These are phyloP conservation scores for Stylophora pistillata DNA, from an alignment of 64 coral and sea anemone species.

Conservation along the genomic window DNA sequence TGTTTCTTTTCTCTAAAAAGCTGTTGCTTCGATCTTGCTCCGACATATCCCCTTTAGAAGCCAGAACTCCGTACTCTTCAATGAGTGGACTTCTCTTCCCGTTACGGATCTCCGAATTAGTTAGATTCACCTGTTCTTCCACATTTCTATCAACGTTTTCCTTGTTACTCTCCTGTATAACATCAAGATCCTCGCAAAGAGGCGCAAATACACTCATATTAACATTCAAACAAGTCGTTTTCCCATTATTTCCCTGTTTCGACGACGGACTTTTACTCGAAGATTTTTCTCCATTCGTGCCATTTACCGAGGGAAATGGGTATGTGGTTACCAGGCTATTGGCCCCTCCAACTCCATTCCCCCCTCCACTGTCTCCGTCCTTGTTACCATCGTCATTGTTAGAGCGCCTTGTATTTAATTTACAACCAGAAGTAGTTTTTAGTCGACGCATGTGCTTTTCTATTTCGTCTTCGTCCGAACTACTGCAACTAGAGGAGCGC, in stretches of 20 bases:
- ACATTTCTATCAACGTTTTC: constrained; percentile 70
- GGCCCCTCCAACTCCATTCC: constrained; percentile 48
- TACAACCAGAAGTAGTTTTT: constrained; percentile 79
- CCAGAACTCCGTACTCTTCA: constrained; percentile 14
- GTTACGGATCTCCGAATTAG: background rate
- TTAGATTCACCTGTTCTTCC: background rate
- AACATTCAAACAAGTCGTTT: constrained; percentile 45
- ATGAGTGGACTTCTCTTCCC: constrained; percentile 24
- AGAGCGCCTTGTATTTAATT: constrained; percentile 60
- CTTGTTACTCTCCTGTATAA: constrained; percentile 81
- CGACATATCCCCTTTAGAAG: background rate
- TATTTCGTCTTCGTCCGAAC: constrained; percentile 97
- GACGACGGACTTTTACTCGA: constrained; percentile 35
- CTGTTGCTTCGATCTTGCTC: constrained; percentile 5
- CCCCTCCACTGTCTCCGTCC: constrained; percentile 78
- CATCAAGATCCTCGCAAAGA: constrained; percentile 14
- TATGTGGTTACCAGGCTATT: constrained; percentile 13
- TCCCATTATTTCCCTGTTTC: constrained; percentile 47
- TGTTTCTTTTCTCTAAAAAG: constrained; percentile 46
- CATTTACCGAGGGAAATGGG: background rate
- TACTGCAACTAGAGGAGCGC: constrained; percentile 87
- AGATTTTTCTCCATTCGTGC: constrained; percentile 10
- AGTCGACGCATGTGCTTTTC: constrained; percentile 94
- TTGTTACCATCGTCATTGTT: constrained; percentile 69
- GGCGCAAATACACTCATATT: constrained; percentile 57